Base-by-base conservation (phyloP, 2,888 invertebrate genomes). In the Saturnia japonica region DNA sequence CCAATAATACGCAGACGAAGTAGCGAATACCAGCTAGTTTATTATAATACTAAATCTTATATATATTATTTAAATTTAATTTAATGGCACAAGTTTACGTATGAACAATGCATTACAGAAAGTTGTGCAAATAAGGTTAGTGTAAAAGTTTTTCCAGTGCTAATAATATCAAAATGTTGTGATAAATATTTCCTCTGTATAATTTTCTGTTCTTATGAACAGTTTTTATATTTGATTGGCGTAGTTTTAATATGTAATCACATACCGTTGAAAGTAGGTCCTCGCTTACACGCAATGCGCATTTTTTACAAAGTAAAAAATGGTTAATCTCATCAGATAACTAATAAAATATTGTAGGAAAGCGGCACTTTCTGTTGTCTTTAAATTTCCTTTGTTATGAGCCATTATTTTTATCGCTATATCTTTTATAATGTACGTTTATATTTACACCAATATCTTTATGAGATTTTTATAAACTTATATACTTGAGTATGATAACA, bases 261-360 rank as follows among this genome's bases (percentile, higher is more conserved):
- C 45, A 62, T 60, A 45, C 70, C 64, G 40, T 60, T 70, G 22
- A 47, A 60, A 22, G 34, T 66, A 64, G 45, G 70, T 16, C 70
- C 71, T 71, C 72, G 72, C 69, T 64, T 54, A 66, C 67, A 69
- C 66, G 67, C 67, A 71, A 64, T 66, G 69, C 62, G 51, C 70
- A 67, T 69, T 60, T 70, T 60, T 69, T 70, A 43, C 67, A 28
- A 68, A 60, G n/a, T 64, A n/a, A 62, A 62, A 28, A 34, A 64
- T 64, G 40, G 2, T 64, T 64, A n/a, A 64, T 64, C 64, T 40
- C 64, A 64, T 12, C 28, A 14, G 1, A 14, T 60, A 28, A 14
- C 14, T 60, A 60, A 25, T 60, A 60, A 60, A 60, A 60, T 11
- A 60, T 25, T 60, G 25, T 12, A 60, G 57, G 57, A 28, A 28